Percentiles rank a stretch among this genome's conserved stretches.
phyloP scores from a whole-genome alignment of 2,113 vertebrate species.

The Myotis brandtii region DNA sequence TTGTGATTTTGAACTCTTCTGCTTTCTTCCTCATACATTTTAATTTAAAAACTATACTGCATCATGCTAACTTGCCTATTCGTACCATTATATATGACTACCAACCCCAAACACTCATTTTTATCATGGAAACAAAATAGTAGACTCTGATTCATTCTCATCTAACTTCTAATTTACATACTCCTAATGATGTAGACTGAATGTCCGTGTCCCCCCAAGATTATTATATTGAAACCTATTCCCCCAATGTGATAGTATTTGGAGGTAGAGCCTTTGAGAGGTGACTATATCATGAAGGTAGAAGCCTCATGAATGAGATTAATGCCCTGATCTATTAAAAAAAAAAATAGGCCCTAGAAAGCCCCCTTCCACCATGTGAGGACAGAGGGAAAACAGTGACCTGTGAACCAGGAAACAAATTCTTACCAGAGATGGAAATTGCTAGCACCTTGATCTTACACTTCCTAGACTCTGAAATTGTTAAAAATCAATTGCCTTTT shows the following conservation, averaged over 20 bases:
- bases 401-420: neutral
- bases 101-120: neutral
- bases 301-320: no score
- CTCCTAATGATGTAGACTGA: neutral
- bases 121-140: neutral
- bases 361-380: neutral
- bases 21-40: neutral
- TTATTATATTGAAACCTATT: neutral
- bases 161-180: neutral
- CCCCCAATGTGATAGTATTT: neutral
- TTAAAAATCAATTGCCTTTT: no score
- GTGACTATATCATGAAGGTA: no score
- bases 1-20: constrained; percentile 13
- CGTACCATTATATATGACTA: neutral
- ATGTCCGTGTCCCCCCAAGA: neutral
- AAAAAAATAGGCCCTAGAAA: neutral
- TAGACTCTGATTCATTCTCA: neutral
- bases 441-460: neutral
- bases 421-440: neutral
- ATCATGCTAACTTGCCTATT: neutral
- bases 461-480: no score
- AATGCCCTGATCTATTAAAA: neutral
- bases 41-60: neutral
- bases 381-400: neutral
- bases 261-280: neutral